Conservation (phyloP, 2,888 invertebrate genomes). For the Druceiella hillmani region DNA sequence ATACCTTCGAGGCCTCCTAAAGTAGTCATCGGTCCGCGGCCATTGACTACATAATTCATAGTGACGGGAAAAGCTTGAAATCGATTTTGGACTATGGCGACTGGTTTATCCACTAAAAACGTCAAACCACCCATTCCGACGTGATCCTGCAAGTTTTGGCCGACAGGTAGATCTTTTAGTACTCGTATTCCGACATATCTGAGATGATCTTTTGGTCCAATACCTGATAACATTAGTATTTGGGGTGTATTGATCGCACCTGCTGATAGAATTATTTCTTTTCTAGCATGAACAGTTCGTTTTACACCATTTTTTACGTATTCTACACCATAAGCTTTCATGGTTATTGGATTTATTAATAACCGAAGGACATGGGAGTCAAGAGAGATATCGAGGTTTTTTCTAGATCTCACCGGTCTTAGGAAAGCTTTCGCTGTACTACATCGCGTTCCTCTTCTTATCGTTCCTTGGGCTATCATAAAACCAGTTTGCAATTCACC, state of each 20-base stretch:
- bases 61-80: constrained; percentile 73
- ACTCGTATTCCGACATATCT: constrained; percentile 65
- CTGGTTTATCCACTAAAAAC: constrained; percentile 76
- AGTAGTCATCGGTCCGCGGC: constrained; percentile 80
- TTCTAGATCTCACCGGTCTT: constrained; percentile 67
- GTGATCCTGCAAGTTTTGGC: constrained; percentile 83
- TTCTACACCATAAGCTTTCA: constrained; percentile 75
- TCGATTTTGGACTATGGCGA: constrained; percentile 75
- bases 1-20: constrained; percentile 84
- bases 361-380: constrained; percentile 74
- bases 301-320: constrained; percentile 68
- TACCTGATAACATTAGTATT: constrained; percentile 84
- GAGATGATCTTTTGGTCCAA: constrained; percentile 69
- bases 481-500: constrained; percentile 75
- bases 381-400: constrained; percentile 76
- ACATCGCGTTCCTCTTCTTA: constrained; percentile 72
- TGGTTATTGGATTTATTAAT: constrained; percentile 66
- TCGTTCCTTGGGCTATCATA: constrained; percentile 79
- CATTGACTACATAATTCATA: constrained; percentile 72
- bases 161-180: constrained; percentile 69
- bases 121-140: constrained; percentile 81
- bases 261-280: constrained; percentile 82
- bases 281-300: constrained; percentile 65
- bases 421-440: constrained; percentile 86
- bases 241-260: constrained; percentile 92